Base-by-base conservation (phyloP, 2,113 vertebrate species). In the Himantopus leucocephalus region DNA sequence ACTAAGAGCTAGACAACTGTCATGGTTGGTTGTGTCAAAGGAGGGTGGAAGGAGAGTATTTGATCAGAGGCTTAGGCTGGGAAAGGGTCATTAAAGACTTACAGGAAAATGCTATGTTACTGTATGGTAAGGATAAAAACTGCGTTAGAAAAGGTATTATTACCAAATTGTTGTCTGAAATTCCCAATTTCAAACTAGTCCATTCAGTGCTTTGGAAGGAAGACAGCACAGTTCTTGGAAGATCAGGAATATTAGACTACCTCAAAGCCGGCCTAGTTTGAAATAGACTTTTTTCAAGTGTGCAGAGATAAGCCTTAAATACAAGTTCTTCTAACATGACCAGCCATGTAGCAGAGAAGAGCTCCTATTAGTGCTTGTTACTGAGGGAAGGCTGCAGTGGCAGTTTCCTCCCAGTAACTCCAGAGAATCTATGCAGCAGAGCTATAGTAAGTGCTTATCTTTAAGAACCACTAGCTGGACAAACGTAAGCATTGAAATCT, bases 331-430 rank as follows among this genome's bases (percentile, higher is more conserved):
- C 15, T 70, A 47, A 56, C 2, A 3, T 2, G 6, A 37, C 4
- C n/a, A 59, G 17, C 9, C 14, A 10, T 7, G 13, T 63, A 16
- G 29, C 24, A 45, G n/a, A 59, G 71, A 71, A 62, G 29, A 79
- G 9, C 45, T 12, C 5, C 32, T 77, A 0, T 23, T 21, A 6
- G 27, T 26, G 32, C 5, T 45, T 1, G 0, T 37, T 59, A 26
- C 26, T 47, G 68, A 50, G 34, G 48, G 68, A 56, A 73, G 34
- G 6, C 23, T 47, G 63, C 35, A 58, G 48, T 35, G 34, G 26
- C 27, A 32, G 18, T 26, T 68, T 64, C 9, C 10, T 91, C 39
- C 14, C 45, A 60, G 39, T 17, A 32, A 9, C 14, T 64, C 17
- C 8, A 53, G 64, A 56, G n/a, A 34, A 48, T 58, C 20, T 58